phyloP scores from a whole-genome alignment of 2,797 vertebrate species.

The Argentina silus region DNA sequence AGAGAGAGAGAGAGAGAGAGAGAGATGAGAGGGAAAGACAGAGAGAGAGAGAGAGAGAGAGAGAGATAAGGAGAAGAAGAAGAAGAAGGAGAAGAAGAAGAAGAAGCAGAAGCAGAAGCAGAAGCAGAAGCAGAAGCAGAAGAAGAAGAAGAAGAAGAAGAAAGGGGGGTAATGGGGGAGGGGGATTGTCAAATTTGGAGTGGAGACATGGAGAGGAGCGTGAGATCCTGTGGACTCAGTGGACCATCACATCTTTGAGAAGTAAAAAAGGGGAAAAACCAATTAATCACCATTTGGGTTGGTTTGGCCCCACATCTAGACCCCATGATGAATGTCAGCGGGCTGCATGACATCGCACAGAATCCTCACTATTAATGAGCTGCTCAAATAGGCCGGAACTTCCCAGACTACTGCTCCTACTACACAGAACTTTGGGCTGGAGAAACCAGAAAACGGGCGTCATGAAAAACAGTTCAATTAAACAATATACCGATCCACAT shows the following conservation, averaged over 20 bases:
- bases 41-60: constrained; percentile 11
- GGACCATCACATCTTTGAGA: constrained; percentile 64
- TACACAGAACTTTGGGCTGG: neutral
- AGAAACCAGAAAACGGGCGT: neutral
- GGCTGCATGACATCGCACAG: constrained; percentile 58
- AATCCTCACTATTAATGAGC: constrained; percentile 55
- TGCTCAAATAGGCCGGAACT: constrained; percentile 35
- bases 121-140: constrained; percentile 21
- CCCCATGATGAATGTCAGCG: constrained; percentile 61
- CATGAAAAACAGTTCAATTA: neutral
- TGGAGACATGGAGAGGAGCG: constrained; percentile 55
- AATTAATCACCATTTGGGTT: constrained; percentile 70
- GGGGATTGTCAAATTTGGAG: constrained; percentile 47
- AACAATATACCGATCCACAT: neutral
- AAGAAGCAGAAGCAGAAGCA: neutral
- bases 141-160: constrained; percentile 22
- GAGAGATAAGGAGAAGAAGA: constrained; percentile 22
- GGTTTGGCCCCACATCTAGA: constrained; percentile 51
- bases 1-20: constrained; percentile 35
- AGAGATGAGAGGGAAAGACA: constrained; percentile 18
- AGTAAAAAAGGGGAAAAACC: constrained; percentile 50
- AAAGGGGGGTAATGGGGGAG: constrained; percentile 2
- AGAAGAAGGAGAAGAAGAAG: constrained; percentile 22
- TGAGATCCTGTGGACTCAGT: constrained; percentile 62
- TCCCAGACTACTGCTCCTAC: too few species aligned